Conservation (phyloP, 2,113 vertebrate species). For the Philantomba maxwellii region DNA sequence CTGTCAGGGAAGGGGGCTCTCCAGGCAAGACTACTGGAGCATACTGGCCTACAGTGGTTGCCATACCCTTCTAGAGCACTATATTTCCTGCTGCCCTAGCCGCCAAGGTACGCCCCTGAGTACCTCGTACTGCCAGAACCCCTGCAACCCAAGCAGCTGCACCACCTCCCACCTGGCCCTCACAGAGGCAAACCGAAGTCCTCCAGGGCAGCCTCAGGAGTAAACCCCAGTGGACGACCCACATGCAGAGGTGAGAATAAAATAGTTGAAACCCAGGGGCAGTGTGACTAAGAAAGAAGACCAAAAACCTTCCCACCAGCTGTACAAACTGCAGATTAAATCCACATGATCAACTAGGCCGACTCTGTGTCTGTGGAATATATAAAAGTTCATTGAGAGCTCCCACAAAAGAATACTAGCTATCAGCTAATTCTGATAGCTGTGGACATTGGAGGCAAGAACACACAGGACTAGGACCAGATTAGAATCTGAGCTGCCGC, state of each 20-base stretch:
- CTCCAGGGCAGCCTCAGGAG: background rate
- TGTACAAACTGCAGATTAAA: background rate
- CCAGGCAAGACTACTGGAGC: background rate
- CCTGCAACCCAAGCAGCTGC: background rate
- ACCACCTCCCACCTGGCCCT: background rate
- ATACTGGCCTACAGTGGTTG: background rate
- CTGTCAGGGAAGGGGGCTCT: background rate
- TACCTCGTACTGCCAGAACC: background rate
- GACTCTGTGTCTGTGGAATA: background rate
- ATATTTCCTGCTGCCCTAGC: background rate
- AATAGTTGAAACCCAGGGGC: background rate
- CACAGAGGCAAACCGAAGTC: background rate
- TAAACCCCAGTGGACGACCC: background rate
- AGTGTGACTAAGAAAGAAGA: background rate
- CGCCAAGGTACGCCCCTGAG: background rate
- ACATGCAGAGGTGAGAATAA: background rate
- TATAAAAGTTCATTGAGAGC: background rate
- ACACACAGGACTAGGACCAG: background rate
- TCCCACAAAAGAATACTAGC: background rate
- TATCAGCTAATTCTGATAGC: background rate
- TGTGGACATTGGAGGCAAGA: background rate
- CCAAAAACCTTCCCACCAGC: background rate
- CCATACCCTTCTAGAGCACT: background rate
- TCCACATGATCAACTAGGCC: accelerated
- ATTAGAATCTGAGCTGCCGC: background rate